Percentiles rank a stretch among this genome's conserved stretches.
phyloP scores from a whole-genome alignment of 92 coral and sea anemone genomes.

The Epizoanthus rinbou region DNA sequence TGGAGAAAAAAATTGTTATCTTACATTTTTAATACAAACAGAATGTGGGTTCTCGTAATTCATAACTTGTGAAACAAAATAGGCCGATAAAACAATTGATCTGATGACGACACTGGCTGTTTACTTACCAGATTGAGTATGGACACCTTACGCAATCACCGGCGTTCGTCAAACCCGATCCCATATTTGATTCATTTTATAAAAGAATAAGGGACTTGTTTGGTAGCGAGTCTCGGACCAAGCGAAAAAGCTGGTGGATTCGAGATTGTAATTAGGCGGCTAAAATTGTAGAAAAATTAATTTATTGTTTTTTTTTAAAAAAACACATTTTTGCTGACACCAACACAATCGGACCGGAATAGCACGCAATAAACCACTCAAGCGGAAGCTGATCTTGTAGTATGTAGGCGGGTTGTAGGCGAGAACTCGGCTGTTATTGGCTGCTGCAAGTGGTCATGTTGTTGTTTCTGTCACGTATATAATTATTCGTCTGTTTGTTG shows the following conservation, averaged over 20 bases:
- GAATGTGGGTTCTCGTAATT: no score
- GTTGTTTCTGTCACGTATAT: conserved; percentile 50
- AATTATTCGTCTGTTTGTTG: conserved; percentile 61
- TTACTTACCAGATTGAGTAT: background rate
- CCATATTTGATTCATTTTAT: background rate
- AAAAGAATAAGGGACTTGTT: background rate
- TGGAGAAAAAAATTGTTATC: no score
- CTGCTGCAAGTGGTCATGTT: conserved; percentile 36
- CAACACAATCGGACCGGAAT: background rate
- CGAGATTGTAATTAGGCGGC: background rate
- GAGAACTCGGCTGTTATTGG: conserved; percentile 57
- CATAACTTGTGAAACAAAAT: no score
- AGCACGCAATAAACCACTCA: conserved; percentile 24
- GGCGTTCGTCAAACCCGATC: background rate
- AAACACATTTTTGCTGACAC: conserved; percentile 5
- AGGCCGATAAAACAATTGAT: conserved; percentile 1
- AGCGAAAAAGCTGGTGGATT: no score
- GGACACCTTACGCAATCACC: conserved; percentile 16
- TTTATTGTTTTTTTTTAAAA: background rate
- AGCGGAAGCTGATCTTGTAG: conserved; percentile 42
- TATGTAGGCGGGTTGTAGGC: conserved; percentile 68
- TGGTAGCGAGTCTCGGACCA: no score
- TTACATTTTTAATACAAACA: no score
- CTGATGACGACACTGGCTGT: conserved; percentile 18
- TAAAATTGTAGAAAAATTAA: background rate